Percentiles rank a stretch among this genome's conserved stretches.
phyloP scores from a whole-genome alignment of 92 coral and sea anemone species.

The Galaxea fascicularis region DNA sequence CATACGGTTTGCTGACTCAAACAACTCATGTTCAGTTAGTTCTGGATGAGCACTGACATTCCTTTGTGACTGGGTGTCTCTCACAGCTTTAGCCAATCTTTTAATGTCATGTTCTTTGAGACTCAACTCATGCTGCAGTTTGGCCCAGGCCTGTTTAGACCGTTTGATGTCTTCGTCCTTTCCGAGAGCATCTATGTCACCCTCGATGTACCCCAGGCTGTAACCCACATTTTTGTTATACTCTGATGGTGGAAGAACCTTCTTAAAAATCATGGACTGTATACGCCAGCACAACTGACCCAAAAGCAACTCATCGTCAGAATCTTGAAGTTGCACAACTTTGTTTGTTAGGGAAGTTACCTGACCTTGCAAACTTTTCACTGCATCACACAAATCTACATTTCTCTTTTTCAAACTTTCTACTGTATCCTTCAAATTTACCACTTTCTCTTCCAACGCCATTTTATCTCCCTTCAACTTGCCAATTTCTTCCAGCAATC shows the following conservation, averaged over 20 bases:
- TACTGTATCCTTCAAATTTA: not conserved
- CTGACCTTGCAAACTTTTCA: not conserved
- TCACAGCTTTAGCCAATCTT: not conserved
- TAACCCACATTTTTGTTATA: not conserved
- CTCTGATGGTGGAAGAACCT: not conserved
- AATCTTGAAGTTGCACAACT: not conserved
- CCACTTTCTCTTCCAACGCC: not conserved
- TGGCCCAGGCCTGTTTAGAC: conserved; percentile 4
- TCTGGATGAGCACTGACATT: not conserved
- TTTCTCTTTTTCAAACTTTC: not conserved
- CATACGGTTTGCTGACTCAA: not conserved
- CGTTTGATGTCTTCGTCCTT: not conserved
- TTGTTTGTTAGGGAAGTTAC: too few relatives aligned
- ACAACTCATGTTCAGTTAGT: not conserved
- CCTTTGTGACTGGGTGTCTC: not conserved
- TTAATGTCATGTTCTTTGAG: not conserved
- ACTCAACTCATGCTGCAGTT: not conserved
- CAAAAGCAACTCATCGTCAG: conserved; percentile 6
- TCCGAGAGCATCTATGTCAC: not conserved
- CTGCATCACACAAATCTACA: not conserved
- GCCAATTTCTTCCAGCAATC: not conserved
- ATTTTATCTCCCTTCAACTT: not conserved
- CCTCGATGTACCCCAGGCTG: not conserved
- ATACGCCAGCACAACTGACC: not conserved
- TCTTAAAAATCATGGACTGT: conserved; percentile 4